Evolutionary conservation across 2,888 invertebrate species (phyloP).

Genomic region (Rotaria macrura): DNA sequence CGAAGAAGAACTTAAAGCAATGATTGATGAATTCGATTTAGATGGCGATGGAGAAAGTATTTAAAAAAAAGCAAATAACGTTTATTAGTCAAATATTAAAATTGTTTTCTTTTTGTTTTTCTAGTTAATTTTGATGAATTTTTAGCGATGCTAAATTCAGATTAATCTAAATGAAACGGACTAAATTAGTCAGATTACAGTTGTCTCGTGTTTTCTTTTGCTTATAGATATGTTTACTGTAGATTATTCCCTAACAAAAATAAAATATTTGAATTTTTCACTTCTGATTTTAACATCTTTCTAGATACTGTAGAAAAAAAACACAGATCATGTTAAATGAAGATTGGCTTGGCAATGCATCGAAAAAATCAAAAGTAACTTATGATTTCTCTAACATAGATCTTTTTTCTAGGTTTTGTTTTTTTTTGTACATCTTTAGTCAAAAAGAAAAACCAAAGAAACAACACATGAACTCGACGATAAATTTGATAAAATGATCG

Average conservation of each 20-base stretch:
- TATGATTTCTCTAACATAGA: background rate
- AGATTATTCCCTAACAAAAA: background rate
- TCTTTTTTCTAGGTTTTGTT: background rate
- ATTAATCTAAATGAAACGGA: background rate
- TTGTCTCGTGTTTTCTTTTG: background rate
- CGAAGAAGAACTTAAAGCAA: slow-evolving; percentile 48
- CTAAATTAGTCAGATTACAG: background rate
- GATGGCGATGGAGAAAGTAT: slow-evolving; percentile 51
- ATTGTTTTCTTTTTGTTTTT: background rate
- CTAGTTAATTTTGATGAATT: slow-evolving; percentile 36
- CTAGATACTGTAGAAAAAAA: background rate
- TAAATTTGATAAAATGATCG: background rate
- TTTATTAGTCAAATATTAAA: background rate
- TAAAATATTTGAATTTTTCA: background rate
- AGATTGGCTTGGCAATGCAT: background rate
- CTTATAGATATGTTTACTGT: background rate
- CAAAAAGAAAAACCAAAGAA: background rate
- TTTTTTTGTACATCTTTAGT: background rate
- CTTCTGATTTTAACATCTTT: background rate
- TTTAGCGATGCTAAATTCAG: slow-evolving; percentile 31
- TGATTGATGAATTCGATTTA: slow-evolving; percentile 50
- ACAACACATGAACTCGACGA: background rate
- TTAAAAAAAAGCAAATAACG: slow-evolving; percentile 37
- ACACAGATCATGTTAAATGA: background rate
- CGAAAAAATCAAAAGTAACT: background rate